Conservation (phyloP, 1,140 invertebrate genomes). For the Drosophila miranda region DNA sequence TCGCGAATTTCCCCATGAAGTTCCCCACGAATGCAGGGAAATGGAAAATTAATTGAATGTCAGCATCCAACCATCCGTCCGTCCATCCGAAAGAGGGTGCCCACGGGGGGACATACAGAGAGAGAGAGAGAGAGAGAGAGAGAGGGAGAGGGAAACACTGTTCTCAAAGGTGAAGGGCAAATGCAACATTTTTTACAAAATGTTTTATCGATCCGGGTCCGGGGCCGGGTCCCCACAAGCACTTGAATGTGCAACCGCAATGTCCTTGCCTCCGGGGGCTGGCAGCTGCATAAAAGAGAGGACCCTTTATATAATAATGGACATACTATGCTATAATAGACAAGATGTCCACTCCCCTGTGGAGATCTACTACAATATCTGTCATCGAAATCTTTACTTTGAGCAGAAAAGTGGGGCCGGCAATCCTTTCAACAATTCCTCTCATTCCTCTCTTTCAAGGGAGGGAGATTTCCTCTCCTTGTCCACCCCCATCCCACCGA, state of each 20-base stretch:
- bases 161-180: conserved; percentile 32
- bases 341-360: too few relatives aligned
- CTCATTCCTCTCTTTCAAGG: background rate
- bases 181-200: conserved; percentile 19
- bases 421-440: too few relatives aligned
- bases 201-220: conserved; percentile 30
- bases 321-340: too few relatives aligned
- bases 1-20: conserved; percentile 32
- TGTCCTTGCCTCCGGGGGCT: conserved; percentile 10
- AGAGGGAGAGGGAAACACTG: background rate
- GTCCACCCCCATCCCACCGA: background rate
- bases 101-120: background rate
- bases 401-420: too few relatives aligned
- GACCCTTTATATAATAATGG: too few relatives aligned
- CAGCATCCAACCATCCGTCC: conserved; percentile 17
- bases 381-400: too few relatives aligned
- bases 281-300: too few relatives aligned
- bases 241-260: conserved; percentile 9
- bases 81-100: conserved; percentile 17
- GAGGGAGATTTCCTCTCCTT: background rate
- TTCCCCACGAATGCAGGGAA: conserved; percentile 53
- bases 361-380: too few relatives aligned
- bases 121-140: background rate
- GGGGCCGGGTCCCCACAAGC: background rate
- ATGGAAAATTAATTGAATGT: conserved; percentile 74